Evolutionary conservation across 2,888 invertebrate species (phyloP).

Genomic region (Ichneumoninae sp.): DNA sequence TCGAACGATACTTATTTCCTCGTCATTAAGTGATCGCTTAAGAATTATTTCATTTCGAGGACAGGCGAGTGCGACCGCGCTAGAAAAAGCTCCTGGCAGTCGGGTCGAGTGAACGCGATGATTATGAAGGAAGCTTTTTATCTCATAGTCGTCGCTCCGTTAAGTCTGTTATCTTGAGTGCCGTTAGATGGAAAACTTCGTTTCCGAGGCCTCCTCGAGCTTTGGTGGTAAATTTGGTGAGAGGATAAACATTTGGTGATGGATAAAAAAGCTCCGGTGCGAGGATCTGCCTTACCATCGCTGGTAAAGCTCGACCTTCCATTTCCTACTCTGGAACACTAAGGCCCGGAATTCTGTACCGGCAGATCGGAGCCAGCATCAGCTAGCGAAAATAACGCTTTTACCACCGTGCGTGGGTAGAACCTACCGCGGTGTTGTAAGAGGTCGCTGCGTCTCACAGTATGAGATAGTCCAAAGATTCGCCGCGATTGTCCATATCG

Average conservation of each 20-base stretch:
- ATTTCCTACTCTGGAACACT: constrained; percentile 3
- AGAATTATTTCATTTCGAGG: not conserved
- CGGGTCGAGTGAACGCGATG: not conserved
- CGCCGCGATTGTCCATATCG: not conserved
- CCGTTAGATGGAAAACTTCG: not conserved
- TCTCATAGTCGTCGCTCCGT: not conserved
- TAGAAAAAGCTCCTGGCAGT: constrained; percentile 15
- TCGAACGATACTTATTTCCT: not conserved
- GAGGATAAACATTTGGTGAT: not conserved
- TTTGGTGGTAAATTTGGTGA: not conserved
- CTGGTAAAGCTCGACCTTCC: constrained; percentile 32
- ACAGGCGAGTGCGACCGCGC: not conserved
- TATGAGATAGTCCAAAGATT: not conserved
- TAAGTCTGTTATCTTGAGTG: not conserved
- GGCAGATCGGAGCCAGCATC: constrained; percentile 27
- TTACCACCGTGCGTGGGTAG: constrained; percentile 6
- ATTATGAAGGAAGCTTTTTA: not conserved
- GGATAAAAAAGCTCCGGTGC: constrained; percentile 11
- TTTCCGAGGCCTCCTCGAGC: not conserved
- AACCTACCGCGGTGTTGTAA: constrained; percentile 47
- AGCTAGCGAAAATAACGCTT: constrained; percentile 12
- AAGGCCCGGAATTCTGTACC: constrained; percentile 40
- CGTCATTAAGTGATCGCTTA: constrained; percentile 19
- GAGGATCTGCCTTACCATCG: constrained; percentile 51
- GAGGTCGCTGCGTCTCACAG: not conserved